Base-by-base conservation (phyloP, 2,113 vertebrate species). In the Catharus minimus region DNA sequence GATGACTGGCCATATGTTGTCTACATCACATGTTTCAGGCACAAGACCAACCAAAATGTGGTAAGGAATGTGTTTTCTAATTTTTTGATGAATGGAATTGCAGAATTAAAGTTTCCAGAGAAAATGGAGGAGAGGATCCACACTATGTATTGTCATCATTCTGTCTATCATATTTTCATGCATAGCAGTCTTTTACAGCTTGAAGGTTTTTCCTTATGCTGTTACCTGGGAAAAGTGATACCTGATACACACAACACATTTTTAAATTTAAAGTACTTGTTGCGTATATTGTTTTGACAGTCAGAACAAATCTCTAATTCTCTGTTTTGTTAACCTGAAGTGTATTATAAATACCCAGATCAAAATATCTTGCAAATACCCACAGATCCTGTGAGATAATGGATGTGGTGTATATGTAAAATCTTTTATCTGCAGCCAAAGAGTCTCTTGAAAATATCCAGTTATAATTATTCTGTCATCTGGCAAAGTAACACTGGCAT, bases 1-100 rank as follows among this genome's bases (percentile, higher is more conserved):
- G 98, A 98, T 46, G 99, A 99, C 81, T 99, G 99, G 99, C 99
- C 99, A 1, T 98, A 98, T 50, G 98, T 99, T 71, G 98, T 99
- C 96, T 99, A 98, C 85, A 97, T 99, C 96, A 99, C 98, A 3
- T 99, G 99, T 97, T 98, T 98, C 95, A 98, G 98, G 95, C 99
- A 99, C 94, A 99, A 98, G 57, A 97, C 97, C 60, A 98, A 96
- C 91, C 97, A 98, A 68, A 97, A 96, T 82, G 94, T 97, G 98
- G 99, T 99, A 97, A 98, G 98, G 94, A 73, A 62, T 79, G 33
- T 39, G 1, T 60, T 72, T 86, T n/a, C 20, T 39, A 64, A 22
- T 58, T 87, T 58, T 3, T 60, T 80, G 38, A 82, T 44, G 65
- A 67, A 24, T 4, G 6, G 24, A 86, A 55, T 38, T 66, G 30